phyloP scores from a whole-genome alignment of 2,797 vertebrate species.

The Pristis pectinata region DNA sequence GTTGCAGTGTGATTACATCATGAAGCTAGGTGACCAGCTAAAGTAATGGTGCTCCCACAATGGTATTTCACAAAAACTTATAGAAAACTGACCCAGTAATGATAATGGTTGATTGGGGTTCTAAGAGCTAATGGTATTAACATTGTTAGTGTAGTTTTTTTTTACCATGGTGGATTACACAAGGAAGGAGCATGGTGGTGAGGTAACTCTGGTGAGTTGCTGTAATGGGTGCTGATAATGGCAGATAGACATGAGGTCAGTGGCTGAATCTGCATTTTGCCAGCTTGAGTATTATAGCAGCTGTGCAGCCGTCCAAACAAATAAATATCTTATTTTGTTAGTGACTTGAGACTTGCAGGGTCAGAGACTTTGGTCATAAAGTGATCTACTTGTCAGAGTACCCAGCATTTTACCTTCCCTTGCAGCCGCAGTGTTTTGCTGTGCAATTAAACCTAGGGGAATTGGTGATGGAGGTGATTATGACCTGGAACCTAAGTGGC shows the following conservation, averaged over 20 bases:
- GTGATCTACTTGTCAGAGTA: neutral
- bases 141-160: neutral
- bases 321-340: neutral
- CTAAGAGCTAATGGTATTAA: neutral
- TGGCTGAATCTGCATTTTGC: neutral
- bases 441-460: neutral
- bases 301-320: neutral
- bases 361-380: neutral
- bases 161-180: neutral
- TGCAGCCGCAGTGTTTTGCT: neutral
- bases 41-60: neutral
- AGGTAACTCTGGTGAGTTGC: neutral
- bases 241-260: neutral
- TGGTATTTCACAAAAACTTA: neutral
- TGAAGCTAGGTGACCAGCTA: neutral
- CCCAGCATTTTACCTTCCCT: neutral
- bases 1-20: neutral
- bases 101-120: neutral
- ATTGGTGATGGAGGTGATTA: neutral
- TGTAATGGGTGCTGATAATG: neutral
- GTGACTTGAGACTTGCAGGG: neutral
- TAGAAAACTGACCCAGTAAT: neutral
- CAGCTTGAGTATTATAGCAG: neutral
- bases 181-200: neutral
- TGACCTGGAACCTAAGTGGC: neutral